Evolutionary conservation across 2,888 invertebrate species (phyloP), one percentile per base, ranked within the genome.

Genomic region (Teleiodes luculella): DNA sequence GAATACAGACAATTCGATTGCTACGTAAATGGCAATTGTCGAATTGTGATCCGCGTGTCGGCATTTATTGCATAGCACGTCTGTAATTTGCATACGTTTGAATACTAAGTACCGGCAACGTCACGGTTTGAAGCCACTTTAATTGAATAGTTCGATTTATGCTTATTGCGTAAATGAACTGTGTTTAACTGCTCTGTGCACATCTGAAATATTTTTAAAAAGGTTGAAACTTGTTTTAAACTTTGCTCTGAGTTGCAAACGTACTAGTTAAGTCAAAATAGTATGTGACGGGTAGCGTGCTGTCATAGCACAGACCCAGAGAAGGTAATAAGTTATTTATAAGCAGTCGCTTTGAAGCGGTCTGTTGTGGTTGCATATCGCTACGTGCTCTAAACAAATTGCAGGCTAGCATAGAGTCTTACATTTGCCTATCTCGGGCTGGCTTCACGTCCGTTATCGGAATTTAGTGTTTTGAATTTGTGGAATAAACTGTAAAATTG

Each of bases 71-170:
- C 86, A 86, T 83, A 83, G 86, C 86, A 84, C 86, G 87, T 83
- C 82, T 83, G 83, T 80, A 84, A 89, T 89, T 88, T 88, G 86
- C 88, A 89, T 88, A 83, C 83, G 88, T 89, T 88, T 89, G 88
- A 87, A 89, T 88, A 87, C 82, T 86, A 86, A 88, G 83, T 85
- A 78, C 75, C 72, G 64, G 61, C 68, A 70, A 75, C 80, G 86
- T 83, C 84, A 86, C 70, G 78, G 85, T 80, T 83, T 81, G 74
- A 76, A 81, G 80, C 78, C 76, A 80, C 78, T 86, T 83, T 86
- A 87, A 88, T 87, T 87, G 85, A 85, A 87, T 85, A 81, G 78
- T 86, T 84, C 83, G 76, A 83, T 88, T 80, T 81, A 80, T 76
- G 78, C 73, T 82, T 80, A 83, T 82, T 78, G 75, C 68, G 74